phyloP scores from a whole-genome alignment of 1,140 invertebrate genomes.

The Lordiphosa mommai region DNA sequence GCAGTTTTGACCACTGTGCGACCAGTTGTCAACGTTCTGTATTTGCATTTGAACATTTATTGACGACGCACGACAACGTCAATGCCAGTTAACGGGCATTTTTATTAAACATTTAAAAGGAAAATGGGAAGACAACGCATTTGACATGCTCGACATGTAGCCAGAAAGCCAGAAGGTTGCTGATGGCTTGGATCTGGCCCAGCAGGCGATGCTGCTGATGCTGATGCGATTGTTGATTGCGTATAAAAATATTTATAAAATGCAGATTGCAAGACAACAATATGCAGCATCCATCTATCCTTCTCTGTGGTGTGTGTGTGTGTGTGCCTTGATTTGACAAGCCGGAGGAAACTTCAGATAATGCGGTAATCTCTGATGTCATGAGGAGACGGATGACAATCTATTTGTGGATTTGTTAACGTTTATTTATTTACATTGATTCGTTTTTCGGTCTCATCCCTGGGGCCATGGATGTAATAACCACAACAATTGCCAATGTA shows the following conservation, averaged over 20 bases:
- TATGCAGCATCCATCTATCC: slow-evolving; percentile 25
- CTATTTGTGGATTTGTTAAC: slow-evolving; percentile 51
- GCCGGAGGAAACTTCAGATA: slow-evolving; percentile 13
- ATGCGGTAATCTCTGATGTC: slow-evolving; percentile 45
- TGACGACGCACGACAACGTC: slow-evolving; percentile 40
- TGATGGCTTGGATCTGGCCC: slow-evolving; percentile 6
- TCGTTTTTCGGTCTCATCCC: slow-evolving; percentile 35
- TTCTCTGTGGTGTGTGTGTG: slow-evolving; percentile 6
- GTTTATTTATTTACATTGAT: slow-evolving; percentile 73
- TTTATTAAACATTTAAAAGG: slow-evolving; percentile 75
- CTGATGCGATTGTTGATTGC: slow-evolving; percentile 62
- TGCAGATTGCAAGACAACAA: slow-evolving; percentile 66
- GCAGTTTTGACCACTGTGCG: not conserved
- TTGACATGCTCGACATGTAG: slow-evolving; percentile 59
- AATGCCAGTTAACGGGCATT: slow-evolving; percentile 65
- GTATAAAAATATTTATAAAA: slow-evolving; percentile 75
- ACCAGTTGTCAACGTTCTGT: slow-evolving; percentile 36
- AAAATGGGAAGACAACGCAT: slow-evolving; percentile 39
- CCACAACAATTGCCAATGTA: slow-evolving; percentile 73
- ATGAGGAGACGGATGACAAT: slow-evolving; percentile 49
- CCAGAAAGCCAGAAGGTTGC: slow-evolving; percentile 20
- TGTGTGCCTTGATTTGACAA: slow-evolving; percentile 7
- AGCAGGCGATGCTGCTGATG: too few relatives aligned
- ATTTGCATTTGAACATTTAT: slow-evolving; percentile 29
- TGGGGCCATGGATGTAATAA: slow-evolving; percentile 37